Conservation (phyloP, 1,140 invertebrate genomes). For the Metaphire vulgaris region DNA sequence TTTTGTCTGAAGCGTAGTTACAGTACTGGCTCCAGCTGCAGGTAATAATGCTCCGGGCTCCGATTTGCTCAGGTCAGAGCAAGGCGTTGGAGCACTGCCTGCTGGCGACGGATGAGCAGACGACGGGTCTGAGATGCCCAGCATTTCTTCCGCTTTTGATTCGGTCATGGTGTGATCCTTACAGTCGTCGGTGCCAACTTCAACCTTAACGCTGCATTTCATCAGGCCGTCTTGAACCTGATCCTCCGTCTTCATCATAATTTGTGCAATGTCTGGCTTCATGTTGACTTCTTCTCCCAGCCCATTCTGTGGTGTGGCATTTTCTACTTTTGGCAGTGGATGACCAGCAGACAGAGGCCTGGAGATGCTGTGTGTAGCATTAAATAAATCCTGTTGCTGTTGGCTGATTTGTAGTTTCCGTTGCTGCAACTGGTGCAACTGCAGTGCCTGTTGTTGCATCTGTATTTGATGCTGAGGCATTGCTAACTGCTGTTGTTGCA, state of each 20-base stretch:
- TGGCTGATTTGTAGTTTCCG: background rate
- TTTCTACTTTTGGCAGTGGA: too few species aligned
- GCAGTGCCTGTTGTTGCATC: background rate
- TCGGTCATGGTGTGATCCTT: background rate
- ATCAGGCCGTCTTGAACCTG: background rate
- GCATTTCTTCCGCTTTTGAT: background rate
- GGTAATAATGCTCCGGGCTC: background rate
- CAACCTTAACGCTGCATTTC: background rate
- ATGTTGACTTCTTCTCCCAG: too few species aligned
- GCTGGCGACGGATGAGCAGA: background rate
- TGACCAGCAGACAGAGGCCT: background rate
- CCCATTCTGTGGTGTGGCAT: too few species aligned
- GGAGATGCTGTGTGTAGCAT: background rate
- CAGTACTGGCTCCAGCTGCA: too few species aligned
- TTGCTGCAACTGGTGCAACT: background rate
- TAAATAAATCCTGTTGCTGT: background rate
- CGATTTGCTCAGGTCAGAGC: background rate
- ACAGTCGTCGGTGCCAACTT: background rate
- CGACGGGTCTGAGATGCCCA: background rate
- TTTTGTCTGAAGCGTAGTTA: background rate
- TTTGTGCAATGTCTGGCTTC: background rate
- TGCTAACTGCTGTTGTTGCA: background rate
- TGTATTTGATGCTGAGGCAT: background rate
- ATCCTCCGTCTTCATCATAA: too few species aligned
- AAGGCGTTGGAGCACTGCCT: background rate